Conservation (phyloP, 2,888 invertebrate species). For the Agapostemon virescens region DNA sequence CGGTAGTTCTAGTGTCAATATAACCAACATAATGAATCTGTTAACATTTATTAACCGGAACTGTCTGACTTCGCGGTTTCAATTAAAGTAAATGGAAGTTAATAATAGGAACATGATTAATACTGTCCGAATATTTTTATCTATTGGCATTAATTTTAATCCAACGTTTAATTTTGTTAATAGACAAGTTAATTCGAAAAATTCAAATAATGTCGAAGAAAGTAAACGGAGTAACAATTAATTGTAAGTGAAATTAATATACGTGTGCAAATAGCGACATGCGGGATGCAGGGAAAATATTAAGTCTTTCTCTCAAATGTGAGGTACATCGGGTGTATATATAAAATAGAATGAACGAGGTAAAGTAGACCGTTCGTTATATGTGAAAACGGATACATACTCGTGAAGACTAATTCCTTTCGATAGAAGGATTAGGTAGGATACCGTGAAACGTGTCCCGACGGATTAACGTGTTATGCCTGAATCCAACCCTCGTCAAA, state of each 20-base stretch:
- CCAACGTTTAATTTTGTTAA: neutral
- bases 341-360: neutral
- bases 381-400: slow-evolving; percentile 22
- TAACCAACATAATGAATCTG: neutral
- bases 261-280: neutral
- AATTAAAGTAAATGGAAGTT: neutral
- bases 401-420: slow-evolving; percentile 51
- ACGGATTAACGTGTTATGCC: slow-evolving; percentile 52
- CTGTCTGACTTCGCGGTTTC: neutral
- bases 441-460: slow-evolving; percentile 46
- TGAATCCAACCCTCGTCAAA: slow-evolving; percentile 54
- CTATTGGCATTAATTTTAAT: neutral
- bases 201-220: neutral
- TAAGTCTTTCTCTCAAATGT: neutral
- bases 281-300: neutral
- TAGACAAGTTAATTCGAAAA: neutral
- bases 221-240: too few relatives aligned
- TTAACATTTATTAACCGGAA: neutral
- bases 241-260: neutral
- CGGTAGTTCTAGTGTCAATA: too few relatives aligned
- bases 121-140: neutral
- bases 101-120: neutral
- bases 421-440: slow-evolving; percentile 54
- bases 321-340: neutral
- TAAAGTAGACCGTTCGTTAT: slow-evolving; percentile 20